Conservation (phyloP, 1,140 invertebrate species). For the Caenorhabditis briggsae region DNA sequence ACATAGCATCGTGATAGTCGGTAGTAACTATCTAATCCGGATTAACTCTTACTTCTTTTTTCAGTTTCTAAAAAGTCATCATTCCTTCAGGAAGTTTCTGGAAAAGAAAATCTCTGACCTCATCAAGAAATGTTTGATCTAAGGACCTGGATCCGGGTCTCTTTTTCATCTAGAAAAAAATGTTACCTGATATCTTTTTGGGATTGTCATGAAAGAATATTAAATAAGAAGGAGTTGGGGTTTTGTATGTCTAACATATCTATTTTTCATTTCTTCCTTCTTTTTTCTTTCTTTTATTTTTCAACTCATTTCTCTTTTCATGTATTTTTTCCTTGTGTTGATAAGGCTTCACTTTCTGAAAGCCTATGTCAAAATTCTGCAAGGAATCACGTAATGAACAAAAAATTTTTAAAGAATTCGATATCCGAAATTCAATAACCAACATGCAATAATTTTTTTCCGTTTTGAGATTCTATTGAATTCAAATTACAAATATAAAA, state of each 20-base stretch:
- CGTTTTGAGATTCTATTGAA: too few relatives aligned
- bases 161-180: background rate
- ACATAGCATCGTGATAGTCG: too few relatives aligned
- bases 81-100: too few relatives aligned
- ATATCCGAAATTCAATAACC: background rate
- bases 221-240: background rate
- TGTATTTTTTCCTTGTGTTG: background rate
- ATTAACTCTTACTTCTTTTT: too few relatives aligned
- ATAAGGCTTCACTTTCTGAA: background rate
- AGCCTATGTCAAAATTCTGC: background rate
- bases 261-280: background rate
- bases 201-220: conserved; percentile 36
- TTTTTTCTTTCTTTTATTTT: background rate
- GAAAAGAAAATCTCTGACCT: too few relatives aligned
- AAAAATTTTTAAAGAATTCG: too few relatives aligned
- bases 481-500: too few relatives aligned
- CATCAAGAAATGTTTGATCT: background rate
- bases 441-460: too few relatives aligned
- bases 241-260: background rate
- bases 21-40: too few relatives aligned
- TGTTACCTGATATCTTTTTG: conserved; percentile 29
- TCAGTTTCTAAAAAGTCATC: too few relatives aligned
- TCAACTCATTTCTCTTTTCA: conserved; percentile 18
- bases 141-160: background rate
- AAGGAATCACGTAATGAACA: conserved; percentile 15